Evolutionary conservation across 2,888 invertebrate genomes (phyloP).

Genomic region (Drosophila peninsularis): DNA sequence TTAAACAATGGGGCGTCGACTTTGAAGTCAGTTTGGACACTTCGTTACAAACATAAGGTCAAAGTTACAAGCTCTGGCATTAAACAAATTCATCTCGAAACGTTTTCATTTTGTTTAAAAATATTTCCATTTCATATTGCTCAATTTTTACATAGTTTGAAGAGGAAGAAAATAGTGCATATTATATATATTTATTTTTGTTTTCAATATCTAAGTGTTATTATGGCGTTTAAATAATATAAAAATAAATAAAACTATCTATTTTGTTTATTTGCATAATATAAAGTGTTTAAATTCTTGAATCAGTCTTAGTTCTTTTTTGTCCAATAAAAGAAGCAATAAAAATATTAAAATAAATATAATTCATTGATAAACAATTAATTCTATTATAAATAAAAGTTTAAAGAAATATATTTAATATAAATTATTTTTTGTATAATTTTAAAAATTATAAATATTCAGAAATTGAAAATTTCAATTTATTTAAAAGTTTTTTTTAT

Average conservation of each 20-base stretch:
- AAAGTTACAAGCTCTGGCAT: slow-evolving; percentile 44
- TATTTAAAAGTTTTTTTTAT: not conserved
- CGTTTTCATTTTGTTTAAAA: not conserved
- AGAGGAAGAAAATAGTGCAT: not conserved
- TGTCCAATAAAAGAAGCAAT: not conserved
- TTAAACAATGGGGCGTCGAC: slow-evolving; percentile 43
- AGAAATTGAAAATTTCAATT: not conserved
- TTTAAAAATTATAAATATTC: not conserved
- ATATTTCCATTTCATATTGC: not conserved
- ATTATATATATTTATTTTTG: not conserved
- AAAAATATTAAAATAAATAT: no score
- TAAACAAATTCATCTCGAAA: not conserved
- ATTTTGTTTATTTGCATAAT: not conserved
- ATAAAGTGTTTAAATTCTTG: not conserved
- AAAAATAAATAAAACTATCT: slow-evolving; percentile 2
- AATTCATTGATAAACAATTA: no score
- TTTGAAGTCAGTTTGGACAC: slow-evolving; percentile 39
- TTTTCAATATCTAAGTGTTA: no score
- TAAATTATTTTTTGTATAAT: no score
- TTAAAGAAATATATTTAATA: no score
- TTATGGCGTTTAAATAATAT: not conserved
- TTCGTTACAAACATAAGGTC: slow-evolving; percentile 42
- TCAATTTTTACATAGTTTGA: not conserved
- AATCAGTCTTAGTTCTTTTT: not conserved
- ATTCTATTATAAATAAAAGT: no score